phyloP scores from a whole-genome alignment of 2,797 vertebrate species.

The Anableps anableps region DNA sequence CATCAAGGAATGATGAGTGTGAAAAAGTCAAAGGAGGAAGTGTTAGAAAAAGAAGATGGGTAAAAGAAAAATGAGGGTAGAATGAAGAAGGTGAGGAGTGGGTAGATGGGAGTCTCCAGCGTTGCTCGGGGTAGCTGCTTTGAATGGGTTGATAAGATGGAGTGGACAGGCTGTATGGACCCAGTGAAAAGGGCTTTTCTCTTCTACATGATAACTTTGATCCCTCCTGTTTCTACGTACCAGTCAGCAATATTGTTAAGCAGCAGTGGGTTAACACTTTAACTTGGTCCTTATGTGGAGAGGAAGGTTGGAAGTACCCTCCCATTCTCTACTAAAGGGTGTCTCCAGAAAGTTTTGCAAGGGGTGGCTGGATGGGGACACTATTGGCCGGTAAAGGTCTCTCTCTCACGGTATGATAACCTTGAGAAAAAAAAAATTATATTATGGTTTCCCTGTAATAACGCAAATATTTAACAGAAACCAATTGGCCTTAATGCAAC shows the following conservation, averaged over 20 bases:
- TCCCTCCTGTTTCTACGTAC: conserved; percentile 81
- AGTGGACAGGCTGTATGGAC: conserved; percentile 83
- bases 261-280: conserved; percentile 83
- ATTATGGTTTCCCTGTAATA: not conserved
- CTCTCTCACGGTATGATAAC: not conserved
- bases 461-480: not conserved
- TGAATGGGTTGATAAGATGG: conserved; percentile 78
- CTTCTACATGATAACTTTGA: conserved; percentile 86
- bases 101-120: conserved; percentile 75
- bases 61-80: conserved; percentile 70
- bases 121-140: conserved; percentile 70
- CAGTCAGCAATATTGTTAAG: conserved; percentile 87
- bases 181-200: conserved; percentile 78
- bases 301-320: conserved; percentile 19
- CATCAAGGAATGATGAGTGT: conserved; percentile 41
- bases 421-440: not conserved
- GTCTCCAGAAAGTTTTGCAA: not conserved
- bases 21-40: conserved; percentile 34
- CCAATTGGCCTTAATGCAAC: not conserved
- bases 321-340: not conserved
- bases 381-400: no score
- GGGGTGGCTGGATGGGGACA: not conserved
- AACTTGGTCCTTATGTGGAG: conserved; percentile 66
- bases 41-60: conserved; percentile 48
- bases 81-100: conserved; percentile 75